phyloP scores from a whole-genome alignment of 2,888 invertebrate genomes.

The Tipula confusa region DNA sequence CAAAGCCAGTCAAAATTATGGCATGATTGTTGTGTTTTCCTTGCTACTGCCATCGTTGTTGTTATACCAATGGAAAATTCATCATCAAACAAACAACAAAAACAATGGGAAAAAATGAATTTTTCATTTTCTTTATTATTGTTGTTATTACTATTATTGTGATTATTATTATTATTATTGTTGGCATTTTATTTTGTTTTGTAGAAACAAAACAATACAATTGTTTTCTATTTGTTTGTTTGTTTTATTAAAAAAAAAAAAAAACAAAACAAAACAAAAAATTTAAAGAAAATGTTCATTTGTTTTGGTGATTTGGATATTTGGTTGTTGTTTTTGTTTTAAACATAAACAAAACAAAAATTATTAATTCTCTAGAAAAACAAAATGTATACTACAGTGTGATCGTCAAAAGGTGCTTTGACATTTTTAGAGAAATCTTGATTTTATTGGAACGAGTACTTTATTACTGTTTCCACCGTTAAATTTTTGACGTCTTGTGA shows the following conservation, averaged over 20 bases:
- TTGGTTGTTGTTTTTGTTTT: not conserved
- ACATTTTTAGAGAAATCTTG: not conserved
- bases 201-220: not conserved
- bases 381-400: not conserved
- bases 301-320: not conserved
- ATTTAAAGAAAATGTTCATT: not conserved
- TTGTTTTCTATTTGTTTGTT: not conserved
- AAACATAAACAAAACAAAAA: not conserved
- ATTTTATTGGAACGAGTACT: too few relatives aligned
- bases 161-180: not conserved
- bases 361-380: not conserved
- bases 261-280: not conserved
- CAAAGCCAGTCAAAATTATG: not conserved
- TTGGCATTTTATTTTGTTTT: not conserved
- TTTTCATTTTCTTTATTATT: slow-evolving; percentile 9
- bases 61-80: not conserved
- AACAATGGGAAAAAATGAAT: not conserved
- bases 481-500: not conserved
- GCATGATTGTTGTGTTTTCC: not conserved
- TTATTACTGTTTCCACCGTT: not conserved
- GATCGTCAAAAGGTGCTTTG: not conserved
- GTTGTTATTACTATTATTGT: not conserved
- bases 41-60: not conserved
- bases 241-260: slow-evolving; percentile 1
- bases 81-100: not conserved